Evolutionary conservation across 1,140 invertebrate species (phyloP), one percentile per base, ranked within the genome.

Genomic region (Penaeus vannamei): DNA sequence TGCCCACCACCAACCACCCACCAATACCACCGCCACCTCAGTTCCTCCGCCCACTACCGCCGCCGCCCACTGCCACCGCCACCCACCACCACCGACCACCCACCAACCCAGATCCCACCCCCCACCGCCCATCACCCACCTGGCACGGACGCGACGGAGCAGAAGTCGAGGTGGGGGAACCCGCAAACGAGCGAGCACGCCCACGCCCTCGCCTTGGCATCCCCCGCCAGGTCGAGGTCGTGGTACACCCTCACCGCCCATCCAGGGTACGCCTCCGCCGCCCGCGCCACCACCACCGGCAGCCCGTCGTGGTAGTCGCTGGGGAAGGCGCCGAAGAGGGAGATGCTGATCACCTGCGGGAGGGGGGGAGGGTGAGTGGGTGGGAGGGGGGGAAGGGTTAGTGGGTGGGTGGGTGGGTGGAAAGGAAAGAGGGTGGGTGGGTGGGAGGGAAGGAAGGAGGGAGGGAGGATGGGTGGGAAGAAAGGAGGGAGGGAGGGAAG

Each of bases 251-350:
- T 46, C 14, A 90, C 76, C 19, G 80, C 60, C 88, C 88, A 90
- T 1, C 32, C 88, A 10, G 88, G 88, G 59, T 90, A 90, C n/a
- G 53, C 53, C 26, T 79, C 17, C 7, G 23, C 26, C 23, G 85
- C 29, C 14, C 59, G 29, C 59, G 53, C 62, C 64, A 77, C 60
- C 8, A 86, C 64, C 19, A 29, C 29, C 36, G 36, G 20, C 20
- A 76, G 42, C n/a, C 88, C 88, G 7, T 61, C 59, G 72, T 69
- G 79, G 82, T 86, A 90, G 64, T 64, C 14, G 26, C 82, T 79
- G n/a, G 87, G 84, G 84, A 86, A 85, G n/a, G 60, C 77, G 23
- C 87, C 87, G 72, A 85, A 89, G 26, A 89, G 46, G 62, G 81
- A 84, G 46, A 72, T 77, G 66, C 83, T 85, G 1, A 89, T 22